phyloP scores from a whole-genome alignment of 2,888 invertebrate species.

The Noctua fimbriata region DNA sequence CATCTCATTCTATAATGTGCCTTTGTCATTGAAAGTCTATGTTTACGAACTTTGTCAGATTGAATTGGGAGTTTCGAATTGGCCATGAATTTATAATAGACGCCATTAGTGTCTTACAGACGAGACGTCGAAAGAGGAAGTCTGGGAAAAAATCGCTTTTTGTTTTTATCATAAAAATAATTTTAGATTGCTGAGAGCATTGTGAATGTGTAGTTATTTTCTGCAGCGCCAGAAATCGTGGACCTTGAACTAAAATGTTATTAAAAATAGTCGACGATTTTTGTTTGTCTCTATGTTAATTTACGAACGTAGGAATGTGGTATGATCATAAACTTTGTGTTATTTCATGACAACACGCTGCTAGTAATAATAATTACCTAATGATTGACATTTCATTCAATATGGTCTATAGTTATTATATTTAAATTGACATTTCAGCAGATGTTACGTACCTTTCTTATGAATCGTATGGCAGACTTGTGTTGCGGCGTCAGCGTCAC shows the following conservation, averaged over 20 bases:
- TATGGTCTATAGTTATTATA: not conserved
- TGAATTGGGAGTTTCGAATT: constrained; percentile 38
- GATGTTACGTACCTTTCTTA: constrained; percentile 94
- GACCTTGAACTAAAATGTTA: constrained; percentile 48
- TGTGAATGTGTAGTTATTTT: constrained; percentile 42
- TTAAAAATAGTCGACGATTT: constrained; percentile 44
- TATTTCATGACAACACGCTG: constrained; percentile 39
- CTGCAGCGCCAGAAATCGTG: constrained; percentile 41
- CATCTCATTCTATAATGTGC: constrained; percentile 8
- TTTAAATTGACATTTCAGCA: constrained; percentile 1
- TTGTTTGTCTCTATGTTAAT: constrained; percentile 39
- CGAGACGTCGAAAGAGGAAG: constrained; percentile 35
- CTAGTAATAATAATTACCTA: constrained; percentile 12
- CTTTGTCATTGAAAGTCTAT: constrained; percentile 35
- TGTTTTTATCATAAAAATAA: constrained; percentile 28
- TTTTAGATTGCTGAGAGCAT: constrained; percentile 40
- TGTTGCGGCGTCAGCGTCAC: constrained; percentile 96
- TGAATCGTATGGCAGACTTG: constrained; percentile 97
- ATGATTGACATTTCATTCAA: constrained; percentile 15
- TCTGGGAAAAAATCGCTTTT: constrained; percentile 24
- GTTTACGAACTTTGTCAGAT: constrained; percentile 47
- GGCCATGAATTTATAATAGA: constrained; percentile 54
- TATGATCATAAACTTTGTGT: constrained; percentile 43
- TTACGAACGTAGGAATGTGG: constrained; percentile 25
- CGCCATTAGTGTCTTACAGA: constrained; percentile 49